These are phyloP conservation scores for Empis livida DNA, from an alignment of 2,888 invertebrate genomes.

Conservation along the genomic window DNA sequence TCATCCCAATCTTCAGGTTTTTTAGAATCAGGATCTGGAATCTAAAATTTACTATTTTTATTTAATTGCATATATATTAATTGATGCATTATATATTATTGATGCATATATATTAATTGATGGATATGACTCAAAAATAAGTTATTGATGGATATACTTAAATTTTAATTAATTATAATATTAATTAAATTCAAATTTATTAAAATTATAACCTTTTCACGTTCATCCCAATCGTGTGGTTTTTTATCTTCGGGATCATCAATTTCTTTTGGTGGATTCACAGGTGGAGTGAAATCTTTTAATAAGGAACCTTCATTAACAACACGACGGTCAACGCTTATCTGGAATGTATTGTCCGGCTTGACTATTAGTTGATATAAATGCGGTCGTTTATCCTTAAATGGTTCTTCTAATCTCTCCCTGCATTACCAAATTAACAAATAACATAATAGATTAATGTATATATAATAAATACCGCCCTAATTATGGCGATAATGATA, in stretches of 20 bases:
- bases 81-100: too few species aligned
- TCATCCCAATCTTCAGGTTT: slow-evolving; percentile 99
- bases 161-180: too few species aligned
- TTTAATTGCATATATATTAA: too few species aligned
- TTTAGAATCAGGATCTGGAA: slow-evolving; percentile 72
- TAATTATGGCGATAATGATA: slow-evolving; percentile 8
- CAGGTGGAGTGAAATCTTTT: slow-evolving; percentile 82
- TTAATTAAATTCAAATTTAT: not conserved
- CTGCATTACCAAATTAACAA: slow-evolving; percentile 27
- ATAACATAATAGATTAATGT: too few species aligned
- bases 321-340: slow-evolving; percentile 71
- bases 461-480: slow-evolving; percentile 4
- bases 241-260: slow-evolving; percentile 77
- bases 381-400: slow-evolving; percentile 88
- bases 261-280: slow-evolving; percentile 90
- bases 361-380: slow-evolving; percentile 65
- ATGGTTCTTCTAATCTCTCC: slow-evolving; percentile 68
- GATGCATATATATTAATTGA: too few species aligned
- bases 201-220: slow-evolving; percentile 50
- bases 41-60: slow-evolving; percentile 33
- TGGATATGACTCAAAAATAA: too few species aligned
- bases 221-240: slow-evolving; percentile 94
- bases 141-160: too few species aligned
- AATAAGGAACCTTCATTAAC: slow-evolving; percentile 77
- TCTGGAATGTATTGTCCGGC: slow-evolving; percentile 67